phyloP scores from a whole-genome alignment of 2,113 vertebrate genomes.

The Megaleporinus macrocephalus region DNA sequence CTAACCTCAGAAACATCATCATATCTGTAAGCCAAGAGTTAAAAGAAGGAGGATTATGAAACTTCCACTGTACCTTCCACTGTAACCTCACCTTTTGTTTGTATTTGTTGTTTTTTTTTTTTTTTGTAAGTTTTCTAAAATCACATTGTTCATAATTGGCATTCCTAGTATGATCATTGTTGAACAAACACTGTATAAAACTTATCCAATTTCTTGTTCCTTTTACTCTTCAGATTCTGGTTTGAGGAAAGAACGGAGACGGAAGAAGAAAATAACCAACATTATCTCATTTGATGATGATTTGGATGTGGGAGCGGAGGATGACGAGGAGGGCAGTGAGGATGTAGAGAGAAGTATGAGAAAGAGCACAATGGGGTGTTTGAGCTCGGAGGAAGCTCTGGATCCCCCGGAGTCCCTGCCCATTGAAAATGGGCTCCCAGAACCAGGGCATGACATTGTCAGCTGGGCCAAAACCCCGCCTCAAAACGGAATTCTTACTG shows the following conservation, averaged over 20 bases:
- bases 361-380: conserved; percentile 9
- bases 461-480: conserved; percentile 72
- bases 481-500: conserved; percentile 60
- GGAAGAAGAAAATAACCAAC: conserved; percentile 95
- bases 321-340: conserved; percentile 48
- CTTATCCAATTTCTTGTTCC: conserved; percentile 12
- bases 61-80: too few relatives aligned
- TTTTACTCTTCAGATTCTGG: conserved; percentile 77
- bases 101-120: too few relatives aligned
- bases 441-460: conserved; percentile 59
- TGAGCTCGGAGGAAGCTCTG: conserved; percentile 60
- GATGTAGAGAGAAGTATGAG: conserved; percentile 14
- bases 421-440: conserved; percentile 67
- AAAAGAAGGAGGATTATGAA: too few relatives aligned
- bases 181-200: too few relatives aligned
- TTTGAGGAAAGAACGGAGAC: conserved; percentile 88
- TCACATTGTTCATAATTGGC: too few relatives aligned
- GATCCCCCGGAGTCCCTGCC: conserved; percentile 63
- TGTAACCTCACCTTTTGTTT: too few relatives aligned
- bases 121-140: too few relatives aligned
- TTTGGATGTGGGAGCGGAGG: conserved; percentile 83
- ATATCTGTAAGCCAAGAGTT: too few relatives aligned
- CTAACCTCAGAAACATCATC: too few relatives aligned
- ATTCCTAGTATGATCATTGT: too few relatives aligned
- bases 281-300: conserved; percentile 95